Evolutionary conservation across 2,797 vertebrate genomes (phyloP).

Genomic region (Cyclura pinguis): DNA sequence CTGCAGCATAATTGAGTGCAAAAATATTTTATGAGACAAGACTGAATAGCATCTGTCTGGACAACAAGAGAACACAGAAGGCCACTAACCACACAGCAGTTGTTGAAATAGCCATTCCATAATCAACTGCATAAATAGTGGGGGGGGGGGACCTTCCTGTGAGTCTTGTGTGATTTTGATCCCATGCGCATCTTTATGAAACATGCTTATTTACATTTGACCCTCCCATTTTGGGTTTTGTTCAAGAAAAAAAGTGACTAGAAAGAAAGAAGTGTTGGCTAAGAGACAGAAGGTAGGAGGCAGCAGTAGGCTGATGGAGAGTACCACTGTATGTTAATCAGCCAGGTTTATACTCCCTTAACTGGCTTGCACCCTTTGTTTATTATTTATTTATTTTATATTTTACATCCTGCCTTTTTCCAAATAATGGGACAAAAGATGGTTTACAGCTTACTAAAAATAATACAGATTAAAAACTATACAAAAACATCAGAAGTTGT

Average conservation of each 20-base stretch:
- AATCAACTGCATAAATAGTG: neutral
- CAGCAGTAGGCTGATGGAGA: neutral
- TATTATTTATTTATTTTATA: too few relatives aligned
- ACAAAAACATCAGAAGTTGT: too few relatives aligned
- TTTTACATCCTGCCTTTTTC: too few relatives aligned
- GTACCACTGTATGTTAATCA: too few relatives aligned
- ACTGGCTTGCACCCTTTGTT: too few relatives aligned
- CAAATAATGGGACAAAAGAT: too few relatives aligned
- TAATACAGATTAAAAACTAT: too few relatives aligned
- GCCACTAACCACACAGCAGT: neutral
- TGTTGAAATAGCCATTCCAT: neutral
- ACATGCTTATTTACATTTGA: neutral
- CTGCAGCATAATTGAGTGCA: conserved; percentile 42
- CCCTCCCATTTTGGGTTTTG: neutral
- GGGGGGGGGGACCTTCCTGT: neutral
- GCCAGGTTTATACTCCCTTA: too few relatives aligned
- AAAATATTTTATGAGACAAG: conserved; percentile 22
- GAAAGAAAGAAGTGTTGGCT: neutral
- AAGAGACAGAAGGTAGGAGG: neutral
- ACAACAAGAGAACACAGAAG: conserved; percentile 20
- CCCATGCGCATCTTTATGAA: neutral
- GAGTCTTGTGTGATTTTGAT: neutral
- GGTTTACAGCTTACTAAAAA: too few relatives aligned
- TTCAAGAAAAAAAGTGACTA: neutral
- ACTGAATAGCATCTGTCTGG: conserved; percentile 45